Evolutionary conservation across 1,140 invertebrate genomes (phyloP).

Genomic region (Cyphomyrmex costatus): DNA sequence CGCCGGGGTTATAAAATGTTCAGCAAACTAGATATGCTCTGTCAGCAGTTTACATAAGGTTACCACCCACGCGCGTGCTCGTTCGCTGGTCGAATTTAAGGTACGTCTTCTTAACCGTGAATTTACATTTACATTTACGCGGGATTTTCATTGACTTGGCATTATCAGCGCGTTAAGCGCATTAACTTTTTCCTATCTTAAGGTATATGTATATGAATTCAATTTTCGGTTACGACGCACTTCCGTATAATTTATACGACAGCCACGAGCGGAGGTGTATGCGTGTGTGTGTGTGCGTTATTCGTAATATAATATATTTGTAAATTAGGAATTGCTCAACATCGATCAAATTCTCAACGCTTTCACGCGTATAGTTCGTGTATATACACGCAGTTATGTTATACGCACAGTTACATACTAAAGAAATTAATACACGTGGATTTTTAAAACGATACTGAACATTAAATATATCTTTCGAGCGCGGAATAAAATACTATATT

Average conservation of each 20-base stretch:
- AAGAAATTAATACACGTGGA: background rate
- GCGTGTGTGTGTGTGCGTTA: too few species aligned
- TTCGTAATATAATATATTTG: background rate
- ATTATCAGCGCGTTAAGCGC: background rate
- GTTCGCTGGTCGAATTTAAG: constrained; percentile 57
- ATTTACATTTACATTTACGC: constrained; percentile 50
- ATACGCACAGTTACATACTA: background rate
- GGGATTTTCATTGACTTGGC: constrained; percentile 39
- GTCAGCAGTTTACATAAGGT: constrained; percentile 74
- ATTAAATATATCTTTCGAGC: background rate
- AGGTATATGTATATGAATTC: constrained; percentile 14
- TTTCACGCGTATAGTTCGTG: background rate
- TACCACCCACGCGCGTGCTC: constrained; percentile 56
- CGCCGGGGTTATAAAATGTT: constrained; percentile 70
- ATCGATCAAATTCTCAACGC: background rate
- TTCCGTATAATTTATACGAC: constrained; percentile 16
- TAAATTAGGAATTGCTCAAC: background rate
- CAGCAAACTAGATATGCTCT: constrained; percentile 73
- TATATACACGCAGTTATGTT: background rate
- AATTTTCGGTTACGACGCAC: constrained; percentile 42
- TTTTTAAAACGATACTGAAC: background rate
- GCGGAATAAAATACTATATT: background rate
- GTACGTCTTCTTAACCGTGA: constrained; percentile 58
- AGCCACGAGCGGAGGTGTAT: background rate
- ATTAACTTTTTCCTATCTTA: constrained; percentile 51